Evolutionary conservation across 2,888 invertebrate species (phyloP).

Genomic region (Pseudococcus longispinus): DNA sequence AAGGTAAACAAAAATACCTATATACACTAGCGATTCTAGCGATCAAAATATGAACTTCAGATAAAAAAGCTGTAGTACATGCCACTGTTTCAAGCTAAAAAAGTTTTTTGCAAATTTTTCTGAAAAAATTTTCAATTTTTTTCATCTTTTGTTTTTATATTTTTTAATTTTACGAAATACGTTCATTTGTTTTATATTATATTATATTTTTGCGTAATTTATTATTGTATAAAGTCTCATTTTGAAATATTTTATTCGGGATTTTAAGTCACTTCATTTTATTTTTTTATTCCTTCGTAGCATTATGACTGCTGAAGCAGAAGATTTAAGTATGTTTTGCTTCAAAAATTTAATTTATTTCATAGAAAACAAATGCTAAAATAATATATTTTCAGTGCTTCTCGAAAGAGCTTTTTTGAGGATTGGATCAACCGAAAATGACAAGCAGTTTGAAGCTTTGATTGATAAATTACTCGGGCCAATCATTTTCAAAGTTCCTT

Average conservation of each 20-base stretch:
- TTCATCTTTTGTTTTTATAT: not conserved
- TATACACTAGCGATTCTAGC: not conserved
- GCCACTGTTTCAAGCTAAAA: not conserved
- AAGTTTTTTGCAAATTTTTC: not conserved
- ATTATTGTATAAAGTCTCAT: not conserved
- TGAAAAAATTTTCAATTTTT: not conserved
- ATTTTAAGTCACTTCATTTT: not conserved
- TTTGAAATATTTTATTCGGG: not conserved
- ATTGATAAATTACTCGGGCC: conserved; percentile 85
- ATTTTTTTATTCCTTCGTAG: not conserved
- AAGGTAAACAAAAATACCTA: not conserved
- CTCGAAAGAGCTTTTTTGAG: conserved; percentile 88
- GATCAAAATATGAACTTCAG: not conserved
- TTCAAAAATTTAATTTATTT: not conserved
- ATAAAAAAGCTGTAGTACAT: not conserved
- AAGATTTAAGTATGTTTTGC: conserved; percentile 12
- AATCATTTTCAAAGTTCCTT: conserved; percentile 87
- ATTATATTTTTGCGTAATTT: not conserved
- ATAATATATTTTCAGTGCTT: conserved; percentile 70
- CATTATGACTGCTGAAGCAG: conserved; percentile 25
- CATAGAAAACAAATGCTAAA: not conserved
- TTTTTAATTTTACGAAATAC: not conserved
- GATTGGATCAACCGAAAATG: conserved; percentile 86
- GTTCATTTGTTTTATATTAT: not conserved
- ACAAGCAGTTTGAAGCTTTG: conserved; percentile 84